Evolutionary conservation across 2,113 vertebrate species (phyloP).

Genomic region (Trachemys scripta): DNA sequence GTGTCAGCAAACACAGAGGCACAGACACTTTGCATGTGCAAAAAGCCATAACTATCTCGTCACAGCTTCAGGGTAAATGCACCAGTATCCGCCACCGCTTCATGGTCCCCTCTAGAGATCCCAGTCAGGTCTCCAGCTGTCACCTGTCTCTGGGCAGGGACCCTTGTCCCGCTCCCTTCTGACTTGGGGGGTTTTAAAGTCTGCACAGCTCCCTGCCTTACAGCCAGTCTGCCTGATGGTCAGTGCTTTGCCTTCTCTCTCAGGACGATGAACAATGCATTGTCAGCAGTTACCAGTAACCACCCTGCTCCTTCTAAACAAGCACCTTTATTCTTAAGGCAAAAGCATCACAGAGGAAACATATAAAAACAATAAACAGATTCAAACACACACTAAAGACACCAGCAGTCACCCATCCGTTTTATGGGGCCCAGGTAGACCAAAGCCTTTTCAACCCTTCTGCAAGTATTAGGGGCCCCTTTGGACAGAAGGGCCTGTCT

Average conservation of each 20-base stretch:
- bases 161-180: background rate
- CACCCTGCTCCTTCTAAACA: background rate
- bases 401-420: background rate
- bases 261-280: background rate
- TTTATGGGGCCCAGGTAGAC: background rate
- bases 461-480: background rate
- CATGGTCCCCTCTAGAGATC: background rate
- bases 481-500: background rate
- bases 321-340: background rate
- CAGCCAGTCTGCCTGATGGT: background rate
- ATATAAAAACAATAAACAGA: background rate
- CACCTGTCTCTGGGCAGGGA: background rate
- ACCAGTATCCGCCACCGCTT: too few relatives aligned
- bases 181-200: background rate
- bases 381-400: background rate
- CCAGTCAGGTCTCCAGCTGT: background rate
- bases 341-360: background rate
- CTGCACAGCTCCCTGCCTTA: background rate
- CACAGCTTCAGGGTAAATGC: background rate
- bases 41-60: fast-evolving
- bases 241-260: background rate
- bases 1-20: fast-evolving
- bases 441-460: background rate
- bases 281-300: background rate
- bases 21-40: fast-evolving